Evolutionary conservation across 2,113 vertebrate species (phyloP).

Genomic region (Bostrychus sinensis): DNA sequence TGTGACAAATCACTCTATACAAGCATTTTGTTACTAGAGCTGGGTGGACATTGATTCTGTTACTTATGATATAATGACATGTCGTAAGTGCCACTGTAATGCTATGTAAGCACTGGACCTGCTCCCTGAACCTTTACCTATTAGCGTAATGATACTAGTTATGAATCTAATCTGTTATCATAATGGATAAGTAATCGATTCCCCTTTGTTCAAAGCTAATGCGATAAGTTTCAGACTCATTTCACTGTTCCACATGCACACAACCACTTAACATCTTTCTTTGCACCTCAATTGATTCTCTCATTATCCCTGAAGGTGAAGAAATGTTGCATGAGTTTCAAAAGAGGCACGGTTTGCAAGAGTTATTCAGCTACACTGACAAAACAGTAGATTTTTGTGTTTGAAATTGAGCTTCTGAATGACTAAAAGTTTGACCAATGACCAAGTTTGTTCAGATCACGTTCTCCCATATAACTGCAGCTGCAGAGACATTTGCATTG

Average conservation of each 20-base stretch:
- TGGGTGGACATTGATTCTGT: not conserved
- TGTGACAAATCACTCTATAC: not conserved
- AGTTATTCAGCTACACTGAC: not conserved
- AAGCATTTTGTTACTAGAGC: not conserved
- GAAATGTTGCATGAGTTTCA: slow-evolving; percentile 9
- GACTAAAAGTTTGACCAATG: slow-evolving; percentile 46
- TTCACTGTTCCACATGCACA: slow-evolving; percentile 27
- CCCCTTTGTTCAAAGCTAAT: slow-evolving; percentile 50
- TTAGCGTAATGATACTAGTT: slow-evolving; percentile 45
- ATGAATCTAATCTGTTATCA: slow-evolving; percentile 61
- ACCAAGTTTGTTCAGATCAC: not conserved
- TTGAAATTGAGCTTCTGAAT: slow-evolving; percentile 33
- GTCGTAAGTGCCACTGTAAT: slow-evolving; percentile 17
- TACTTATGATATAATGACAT: slow-evolving; percentile 20
- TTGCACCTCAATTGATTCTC: slow-evolving; percentile 44
- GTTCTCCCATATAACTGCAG: slow-evolving; percentile 33
- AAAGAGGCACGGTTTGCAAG: not conserved
- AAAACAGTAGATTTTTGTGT: slow-evolving; percentile 12
- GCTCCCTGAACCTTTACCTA: slow-evolving; percentile 22
- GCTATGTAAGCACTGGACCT: slow-evolving; percentile 29
- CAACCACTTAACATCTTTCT: slow-evolving; percentile 28
- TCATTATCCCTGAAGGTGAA: slow-evolving; percentile 34
- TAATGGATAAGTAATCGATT: slow-evolving; percentile 65
- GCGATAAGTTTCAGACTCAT: slow-evolving; percentile 56
- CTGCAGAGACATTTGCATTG: slow-evolving; percentile 37